phyloP scores from a whole-genome alignment of 2,888 invertebrate species.

The Caenorhabditis macrosperma region DNA sequence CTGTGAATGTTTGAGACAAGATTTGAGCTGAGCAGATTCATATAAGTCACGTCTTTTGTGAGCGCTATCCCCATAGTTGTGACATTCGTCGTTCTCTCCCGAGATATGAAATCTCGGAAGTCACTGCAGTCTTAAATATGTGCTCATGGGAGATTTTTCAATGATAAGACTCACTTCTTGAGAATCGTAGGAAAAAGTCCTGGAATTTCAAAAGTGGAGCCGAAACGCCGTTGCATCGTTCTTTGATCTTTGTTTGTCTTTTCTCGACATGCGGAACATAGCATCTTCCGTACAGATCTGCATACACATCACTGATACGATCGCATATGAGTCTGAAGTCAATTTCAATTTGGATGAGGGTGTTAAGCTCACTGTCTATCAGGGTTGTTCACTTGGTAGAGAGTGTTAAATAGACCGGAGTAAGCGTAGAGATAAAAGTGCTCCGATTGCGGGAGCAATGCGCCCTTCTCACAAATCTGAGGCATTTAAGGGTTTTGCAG shows the following conservation, averaged over 20 bases:
- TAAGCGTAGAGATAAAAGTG: slow-evolving; percentile 60
- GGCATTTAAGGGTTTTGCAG: neutral
- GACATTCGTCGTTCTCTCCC: slow-evolving; percentile 21
- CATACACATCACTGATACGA: slow-evolving; percentile 66
- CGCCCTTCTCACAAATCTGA: slow-evolving; percentile 67
- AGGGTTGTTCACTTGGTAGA: slow-evolving; percentile 71
- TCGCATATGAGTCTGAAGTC: slow-evolving; percentile 67
- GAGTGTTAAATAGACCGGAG: slow-evolving; percentile 65
- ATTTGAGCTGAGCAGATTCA: slow-evolving; percentile 73
- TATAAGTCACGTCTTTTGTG: slow-evolving; percentile 75
- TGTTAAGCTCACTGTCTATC: slow-evolving; percentile 67
- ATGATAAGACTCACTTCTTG: slow-evolving; percentile 55
- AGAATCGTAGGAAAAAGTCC: slow-evolving; percentile 76
- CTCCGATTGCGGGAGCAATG: slow-evolving; percentile 56
- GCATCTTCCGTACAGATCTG: slow-evolving; percentile 75
- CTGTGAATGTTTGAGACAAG: slow-evolving; percentile 68
- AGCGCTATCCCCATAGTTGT: slow-evolving; percentile 71
- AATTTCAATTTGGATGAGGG: neutral
- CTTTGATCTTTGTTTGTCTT: slow-evolving; percentile 61
- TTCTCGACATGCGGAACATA: slow-evolving; percentile 73
- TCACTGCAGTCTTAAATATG: slow-evolving; percentile 60
- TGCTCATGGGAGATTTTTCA: neutral
- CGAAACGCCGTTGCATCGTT: slow-evolving; percentile 70
- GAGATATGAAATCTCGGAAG: slow-evolving; percentile 64
- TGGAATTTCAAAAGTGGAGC: slow-evolving; percentile 71